These are phyloP conservation scores for Addax nasomaculatus DNA, from an alignment of 2,113 vertebrate genomes.

Conservation along the genomic window DNA sequence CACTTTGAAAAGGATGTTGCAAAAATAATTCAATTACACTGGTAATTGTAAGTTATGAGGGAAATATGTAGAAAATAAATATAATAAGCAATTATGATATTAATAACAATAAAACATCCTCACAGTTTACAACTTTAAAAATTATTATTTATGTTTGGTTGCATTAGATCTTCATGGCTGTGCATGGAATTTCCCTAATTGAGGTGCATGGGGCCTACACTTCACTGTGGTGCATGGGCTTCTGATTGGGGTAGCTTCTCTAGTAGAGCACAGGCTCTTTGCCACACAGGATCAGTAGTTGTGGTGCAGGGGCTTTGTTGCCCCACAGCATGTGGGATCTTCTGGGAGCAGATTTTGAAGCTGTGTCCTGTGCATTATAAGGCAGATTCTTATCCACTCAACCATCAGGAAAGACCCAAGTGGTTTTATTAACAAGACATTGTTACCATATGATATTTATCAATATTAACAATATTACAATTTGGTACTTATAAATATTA, in stretches of 20 bases:
- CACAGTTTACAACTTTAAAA: neutral
- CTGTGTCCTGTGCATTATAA: neutral
- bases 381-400: neutral
- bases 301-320: neutral
- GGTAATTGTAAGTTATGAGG: neutral
- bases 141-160: neutral
- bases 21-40: neutral
- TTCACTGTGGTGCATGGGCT: neutral
- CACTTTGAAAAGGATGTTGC: neutral
- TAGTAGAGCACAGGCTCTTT: neutral
- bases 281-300: neutral
- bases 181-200: accelerated
- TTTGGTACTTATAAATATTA: neutral
- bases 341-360: neutral
- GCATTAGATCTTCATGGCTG: neutral
- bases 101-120: neutral
- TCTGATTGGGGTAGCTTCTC: neutral
- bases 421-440: neutral
- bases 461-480: neutral
- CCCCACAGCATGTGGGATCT: neutral
- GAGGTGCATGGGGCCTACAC: neutral
- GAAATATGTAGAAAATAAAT: neutral
- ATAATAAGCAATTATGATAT: neutral
- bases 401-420: neutral
- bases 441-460: neutral